Evolutionary conservation across 2,797 vertebrate species (phyloP), one percentile per base, ranked within the genome.

Genomic region (Chiloscyllium punctatum): DNA sequence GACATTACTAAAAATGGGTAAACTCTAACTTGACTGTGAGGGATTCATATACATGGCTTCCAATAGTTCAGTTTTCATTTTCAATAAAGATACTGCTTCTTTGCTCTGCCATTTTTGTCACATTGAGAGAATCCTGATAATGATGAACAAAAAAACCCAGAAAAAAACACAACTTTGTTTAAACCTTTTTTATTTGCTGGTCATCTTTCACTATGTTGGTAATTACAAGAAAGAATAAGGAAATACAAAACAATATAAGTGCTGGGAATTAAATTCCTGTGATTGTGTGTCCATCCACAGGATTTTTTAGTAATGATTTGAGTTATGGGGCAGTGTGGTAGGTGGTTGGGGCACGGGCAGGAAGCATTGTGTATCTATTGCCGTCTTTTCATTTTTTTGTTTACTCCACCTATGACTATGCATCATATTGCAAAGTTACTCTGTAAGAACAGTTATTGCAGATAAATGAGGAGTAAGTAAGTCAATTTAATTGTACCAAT

Each of bases 181-280:
- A 92, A 92, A 92, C 90, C 21, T 92, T 66, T 33, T 92, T 92
- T 92, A 62, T 92, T 92, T 66, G n/a, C 62, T 69, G 66, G n/a
- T 77, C 94, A 77, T 51, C 42, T 94, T 94, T 94, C 94, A 74
- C 25, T 77, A 95, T 9, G 94, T 95, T 74, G 94, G 88, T 53
- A 53, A 95, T 74, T 48, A 8, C 27, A 94, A 94, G 71, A 69
- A 37, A 94, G 27, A n/a, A 77, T 95, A 74, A 51, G 30, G 71
- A 48, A 77, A 77, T 95, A 95, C 92, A 51, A 94, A 72, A 66
- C 30, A 62, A 91, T 91, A 91, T 33, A 69, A 92, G 90, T 37
- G 21, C 37, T 69, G 90, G 90, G 66, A 42, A 69, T 18, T 37
- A 21, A 91, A 92, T 37, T 92, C n/a, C 90, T 69, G 90, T 92